Evolutionary conservation across 1,140 invertebrate genomes (phyloP).

Genomic region (Zelostemma sp.): DNA sequence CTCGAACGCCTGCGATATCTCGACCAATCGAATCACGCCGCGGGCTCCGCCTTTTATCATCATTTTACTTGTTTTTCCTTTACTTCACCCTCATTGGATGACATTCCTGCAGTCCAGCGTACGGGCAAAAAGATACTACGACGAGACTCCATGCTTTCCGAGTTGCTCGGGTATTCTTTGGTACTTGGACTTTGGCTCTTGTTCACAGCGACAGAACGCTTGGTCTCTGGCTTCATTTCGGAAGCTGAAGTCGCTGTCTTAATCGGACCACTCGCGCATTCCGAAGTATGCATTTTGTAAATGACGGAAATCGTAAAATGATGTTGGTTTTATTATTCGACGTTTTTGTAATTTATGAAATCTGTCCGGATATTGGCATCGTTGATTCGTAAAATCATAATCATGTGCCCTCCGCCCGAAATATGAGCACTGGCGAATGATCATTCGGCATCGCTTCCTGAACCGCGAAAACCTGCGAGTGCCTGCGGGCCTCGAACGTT

Average conservation of each 20-base stretch:
- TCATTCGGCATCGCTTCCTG: constrained; percentile 30
- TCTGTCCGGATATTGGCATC: too few species aligned
- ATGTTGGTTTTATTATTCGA: too few species aligned
- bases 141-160: constrained; percentile 50
- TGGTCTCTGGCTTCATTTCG: background rate
- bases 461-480: constrained; percentile 50
- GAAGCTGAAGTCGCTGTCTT: constrained; percentile 6
- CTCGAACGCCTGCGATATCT: constrained; percentile 70
- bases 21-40: constrained; percentile 70
- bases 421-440: constrained; percentile 19
- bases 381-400: too few species aligned
- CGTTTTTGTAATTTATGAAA: too few species aligned
- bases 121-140: constrained; percentile 38
- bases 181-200: constrained; percentile 23
- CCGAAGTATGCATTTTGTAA: constrained; percentile 22
- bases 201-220: background rate
- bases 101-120: constrained; percentile 60
- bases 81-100: constrained; percentile 71
- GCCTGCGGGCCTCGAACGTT: constrained; percentile 41
- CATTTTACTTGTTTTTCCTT: constrained; percentile 72
- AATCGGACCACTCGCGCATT: constrained; percentile 11
- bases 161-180: constrained; percentile 15
- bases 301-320: too few species aligned
- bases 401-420: constrained; percentile 15
- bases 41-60: constrained; percentile 71